phyloP scores from a whole-genome alignment of 2,888 invertebrate genomes.

The Ormyrus rosae region DNA sequence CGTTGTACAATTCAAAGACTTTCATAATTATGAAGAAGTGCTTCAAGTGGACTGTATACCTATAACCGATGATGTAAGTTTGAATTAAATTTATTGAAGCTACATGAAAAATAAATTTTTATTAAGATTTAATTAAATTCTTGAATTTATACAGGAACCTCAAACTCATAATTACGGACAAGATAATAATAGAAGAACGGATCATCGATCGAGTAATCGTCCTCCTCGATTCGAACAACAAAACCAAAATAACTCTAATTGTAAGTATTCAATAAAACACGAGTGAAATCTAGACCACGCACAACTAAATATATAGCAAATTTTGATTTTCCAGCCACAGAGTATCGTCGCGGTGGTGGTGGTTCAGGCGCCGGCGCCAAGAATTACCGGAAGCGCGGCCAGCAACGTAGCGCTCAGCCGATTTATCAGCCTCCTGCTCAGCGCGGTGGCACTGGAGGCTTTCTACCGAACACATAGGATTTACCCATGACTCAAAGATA shows the following conservation, averaged over 20 bases:
- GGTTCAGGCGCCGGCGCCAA: constrained; percentile 62
- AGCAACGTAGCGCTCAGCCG: constrained; percentile 71
- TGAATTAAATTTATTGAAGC: not conserved
- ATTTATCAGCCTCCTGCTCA: constrained; percentile 74
- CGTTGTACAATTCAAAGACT: constrained; percentile 90
- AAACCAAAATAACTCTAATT: constrained; percentile 66
- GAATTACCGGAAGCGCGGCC: constrained; percentile 66
- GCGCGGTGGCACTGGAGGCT: constrained; percentile 63
- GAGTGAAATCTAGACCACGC: not conserved
- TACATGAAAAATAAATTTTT: not conserved
- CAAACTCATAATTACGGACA: constrained; percentile 62
- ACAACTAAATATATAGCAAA: constrained; percentile 3
- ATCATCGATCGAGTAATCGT: constrained; percentile 67
- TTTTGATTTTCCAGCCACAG: constrained; percentile 63
- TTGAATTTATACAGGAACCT: constrained; percentile 56
- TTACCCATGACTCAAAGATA: constrained; percentile 1
- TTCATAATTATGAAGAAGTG: constrained; percentile 94
- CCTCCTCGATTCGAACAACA: constrained; percentile 70
- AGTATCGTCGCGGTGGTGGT: constrained; percentile 68
- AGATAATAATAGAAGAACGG: constrained; percentile 64
- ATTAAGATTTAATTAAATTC: constrained; percentile 2
- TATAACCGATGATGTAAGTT: constrained; percentile 70
- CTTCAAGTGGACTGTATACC: constrained; percentile 89
- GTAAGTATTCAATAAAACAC: constrained; percentile 57
- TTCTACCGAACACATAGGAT: constrained; percentile 46